Conservation (phyloP, 2,797 vertebrate genomes). For the Paramormyrops hopkinsi region DNA sequence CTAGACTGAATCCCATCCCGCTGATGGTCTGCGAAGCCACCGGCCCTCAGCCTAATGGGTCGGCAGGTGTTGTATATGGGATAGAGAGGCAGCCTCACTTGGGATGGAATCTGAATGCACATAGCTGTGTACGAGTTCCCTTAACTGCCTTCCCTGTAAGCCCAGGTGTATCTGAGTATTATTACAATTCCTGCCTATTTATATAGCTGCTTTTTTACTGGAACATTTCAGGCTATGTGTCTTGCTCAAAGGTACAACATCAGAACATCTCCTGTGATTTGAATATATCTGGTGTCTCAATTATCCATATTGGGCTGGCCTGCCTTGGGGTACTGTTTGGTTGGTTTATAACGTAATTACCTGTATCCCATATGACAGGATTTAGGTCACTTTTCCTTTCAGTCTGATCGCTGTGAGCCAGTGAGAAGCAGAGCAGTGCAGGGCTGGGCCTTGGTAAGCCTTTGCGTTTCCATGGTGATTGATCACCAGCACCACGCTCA, state of each 20-base stretch:
- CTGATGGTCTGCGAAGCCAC: background rate
- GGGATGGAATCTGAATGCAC: background rate
- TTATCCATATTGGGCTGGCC: background rate
- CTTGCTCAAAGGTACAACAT: background rate
- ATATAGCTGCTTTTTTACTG: background rate
- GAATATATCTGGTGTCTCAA: background rate
- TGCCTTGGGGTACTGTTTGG: background rate
- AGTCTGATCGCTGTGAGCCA: background rate
- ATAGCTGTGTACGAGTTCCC: background rate
- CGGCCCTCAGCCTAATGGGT: background rate
- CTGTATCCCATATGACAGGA: background rate
- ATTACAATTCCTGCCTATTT: background rate
- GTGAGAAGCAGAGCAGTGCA: background rate
- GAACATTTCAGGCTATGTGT: background rate
- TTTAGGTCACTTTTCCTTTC: background rate
- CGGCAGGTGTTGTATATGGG: background rate
- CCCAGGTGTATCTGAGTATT: background rate
- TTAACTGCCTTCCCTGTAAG: background rate
- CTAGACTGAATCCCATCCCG: background rate
- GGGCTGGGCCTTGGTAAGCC: background rate
- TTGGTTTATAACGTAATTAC: background rate
- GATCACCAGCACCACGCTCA: background rate
- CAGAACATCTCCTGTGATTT: conserved; percentile 5
- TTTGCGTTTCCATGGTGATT: background rate
- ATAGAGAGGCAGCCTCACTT: background rate